Evolutionary conservation across 2,888 invertebrate genomes (phyloP), one percentile per base, ranked within the genome.

Genomic region (Pachydiplax longipennis): DNA sequence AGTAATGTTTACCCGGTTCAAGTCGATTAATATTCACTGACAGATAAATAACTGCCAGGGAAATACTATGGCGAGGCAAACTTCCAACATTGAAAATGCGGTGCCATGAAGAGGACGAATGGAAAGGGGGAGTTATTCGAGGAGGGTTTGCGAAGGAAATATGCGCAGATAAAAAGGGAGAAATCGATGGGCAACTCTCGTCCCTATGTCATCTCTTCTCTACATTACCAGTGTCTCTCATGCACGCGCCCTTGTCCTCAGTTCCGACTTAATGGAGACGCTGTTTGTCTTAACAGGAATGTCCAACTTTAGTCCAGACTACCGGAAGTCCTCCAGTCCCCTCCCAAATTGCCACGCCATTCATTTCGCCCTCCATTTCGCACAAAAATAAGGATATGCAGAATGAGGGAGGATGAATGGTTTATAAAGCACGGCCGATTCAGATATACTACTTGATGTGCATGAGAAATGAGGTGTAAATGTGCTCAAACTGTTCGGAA

Each of bases 241-340:
- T 73, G 73, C 73, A 73, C 25, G 31, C 73, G 73, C 73, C 73
- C 73, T 73, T 73, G 73, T 73, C 73, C 31, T 31, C 31, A 73
- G 73, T 73, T 73, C 73, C 73, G 73, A 73, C 73, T 73, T 73
- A 73, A 73, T 73, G 73, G 73, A 73, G 73, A 73, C 73, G 73
- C 73, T 73, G 73, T 73, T 73, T 73, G 73, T 73, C 73, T 18
- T 18, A 73, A 73, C 73, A 73, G 73, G 73, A 73, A 73, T 73
- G 73, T 31, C 73, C 73, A 73, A 13, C 12, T 31, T 65, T 65
- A 65, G 65, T 65, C 25, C n/a, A 25, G 73, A 73, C 73, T 73
- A 6, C 73, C 73, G 73, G 73, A 73, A 73, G 73, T 73, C 13
- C 73, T 65, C n/a, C 2, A 65, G n/a, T 65, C 65, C 73, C 73